phyloP scores from a whole-genome alignment of 2,113 vertebrate genomes.

The Alaudala cheleensis region DNA sequence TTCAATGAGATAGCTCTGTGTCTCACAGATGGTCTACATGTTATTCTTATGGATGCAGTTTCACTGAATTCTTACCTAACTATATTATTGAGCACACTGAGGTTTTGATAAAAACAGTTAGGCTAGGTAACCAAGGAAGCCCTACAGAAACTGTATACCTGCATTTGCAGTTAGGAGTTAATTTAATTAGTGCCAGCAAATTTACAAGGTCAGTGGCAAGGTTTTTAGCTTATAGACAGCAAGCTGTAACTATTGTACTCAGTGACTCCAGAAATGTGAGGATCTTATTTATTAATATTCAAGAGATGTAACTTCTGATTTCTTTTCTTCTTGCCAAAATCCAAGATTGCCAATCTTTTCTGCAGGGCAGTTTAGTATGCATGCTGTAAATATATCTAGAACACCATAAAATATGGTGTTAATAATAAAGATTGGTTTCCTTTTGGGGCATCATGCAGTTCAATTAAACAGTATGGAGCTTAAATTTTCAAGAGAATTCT shows the following conservation, averaged over 20 bases:
- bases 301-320: background rate
- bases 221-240: background rate
- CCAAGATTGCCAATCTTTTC: background rate
- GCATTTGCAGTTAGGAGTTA: background rate
- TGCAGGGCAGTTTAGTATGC: background rate
- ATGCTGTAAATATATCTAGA: background rate
- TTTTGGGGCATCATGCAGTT: background rate
- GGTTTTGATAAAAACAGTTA: background rate
- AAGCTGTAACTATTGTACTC: background rate
- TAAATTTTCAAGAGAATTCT: background rate
- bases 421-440: background rate
- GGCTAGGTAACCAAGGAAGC: background rate
- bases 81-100: background rate
- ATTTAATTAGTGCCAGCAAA: background rate
- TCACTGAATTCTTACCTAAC: background rate
- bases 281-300: background rate
- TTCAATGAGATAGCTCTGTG: background rate
- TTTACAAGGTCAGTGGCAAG: background rate
- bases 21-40: background rate
- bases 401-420: background rate
- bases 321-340: background rate
- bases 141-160: background rate
- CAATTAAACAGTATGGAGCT: background rate
- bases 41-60: background rate
- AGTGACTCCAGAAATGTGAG: background rate